Conservation (phyloP, 2,888 invertebrate species). For the Tipula vernalis region DNA sequence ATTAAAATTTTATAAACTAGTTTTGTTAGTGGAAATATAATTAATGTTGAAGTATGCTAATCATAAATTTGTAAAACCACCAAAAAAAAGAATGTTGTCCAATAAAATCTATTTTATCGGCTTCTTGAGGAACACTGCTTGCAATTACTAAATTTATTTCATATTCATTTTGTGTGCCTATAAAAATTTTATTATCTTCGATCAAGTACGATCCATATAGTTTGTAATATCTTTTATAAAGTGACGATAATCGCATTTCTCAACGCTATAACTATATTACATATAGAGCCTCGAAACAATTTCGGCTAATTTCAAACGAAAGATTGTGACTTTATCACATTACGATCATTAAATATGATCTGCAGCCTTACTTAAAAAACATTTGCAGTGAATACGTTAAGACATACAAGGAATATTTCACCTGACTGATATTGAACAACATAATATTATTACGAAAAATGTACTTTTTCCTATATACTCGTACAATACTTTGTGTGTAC, state of each 20-base stretch:
- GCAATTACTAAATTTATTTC: background rate
- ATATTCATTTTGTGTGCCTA: too few species aligned
- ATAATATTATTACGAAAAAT: background rate
- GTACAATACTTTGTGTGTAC: background rate
- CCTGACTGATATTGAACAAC: background rate
- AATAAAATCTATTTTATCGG: too few species aligned
- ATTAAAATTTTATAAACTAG: too few species aligned
- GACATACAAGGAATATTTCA: background rate
- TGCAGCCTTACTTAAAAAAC: background rate
- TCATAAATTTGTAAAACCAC: too few species aligned
- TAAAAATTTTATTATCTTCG: too few species aligned
- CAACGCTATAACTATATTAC: too few species aligned
- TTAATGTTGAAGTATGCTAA: too few species aligned
- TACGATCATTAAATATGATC: background rate
- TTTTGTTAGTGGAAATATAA: too few species aligned
- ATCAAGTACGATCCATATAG: too few species aligned
- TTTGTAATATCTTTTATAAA: background rate
- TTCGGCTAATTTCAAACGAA: background rate
- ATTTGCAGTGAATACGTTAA: background rate
- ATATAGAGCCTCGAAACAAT: background rate
- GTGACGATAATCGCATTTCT: background rate
- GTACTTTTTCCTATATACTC: background rate
- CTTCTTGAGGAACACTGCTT: too few species aligned
- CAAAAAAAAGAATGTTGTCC: too few species aligned
- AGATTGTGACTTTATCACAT: background rate